A percentile compares a stretch with the other conserved stretches of the same genome.
Conservation (phyloP, 2,113 vertebrate genomes). For the Prionailurus bengalensis region DNA sequence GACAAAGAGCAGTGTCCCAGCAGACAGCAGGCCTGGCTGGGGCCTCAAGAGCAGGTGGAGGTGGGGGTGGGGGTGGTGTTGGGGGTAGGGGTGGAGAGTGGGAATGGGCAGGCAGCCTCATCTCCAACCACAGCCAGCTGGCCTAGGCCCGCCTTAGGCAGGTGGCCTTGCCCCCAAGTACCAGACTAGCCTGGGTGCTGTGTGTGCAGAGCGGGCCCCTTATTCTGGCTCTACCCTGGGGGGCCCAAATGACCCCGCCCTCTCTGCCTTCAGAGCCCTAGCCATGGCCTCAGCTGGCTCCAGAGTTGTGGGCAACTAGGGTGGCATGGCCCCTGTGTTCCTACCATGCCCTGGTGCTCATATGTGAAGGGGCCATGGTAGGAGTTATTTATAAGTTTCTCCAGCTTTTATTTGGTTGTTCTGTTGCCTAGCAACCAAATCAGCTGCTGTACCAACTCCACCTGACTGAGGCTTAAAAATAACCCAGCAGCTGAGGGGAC, state of each 20-base stretch:
- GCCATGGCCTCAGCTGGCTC: slow-evolving; percentile 53
- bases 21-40: slow-evolving; percentile 54
- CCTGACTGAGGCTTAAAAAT: slow-evolving; percentile 87
- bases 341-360: slow-evolving; percentile 65
- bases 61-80: neutral
- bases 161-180: slow-evolving; percentile 55
- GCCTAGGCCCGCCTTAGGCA: slow-evolving; percentile 53
- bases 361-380: slow-evolving; percentile 67
- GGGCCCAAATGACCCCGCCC: neutral
- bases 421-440: slow-evolving; percentile 85
- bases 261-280: slow-evolving; percentile 54
- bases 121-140: slow-evolving; percentile 72
- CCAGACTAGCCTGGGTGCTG: slow-evolving; percentile 43
- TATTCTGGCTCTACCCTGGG: neutral
- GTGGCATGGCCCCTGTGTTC: slow-evolving; percentile 61
- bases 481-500: slow-evolving; percentile 86
- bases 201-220: neutral
- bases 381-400: slow-evolving; percentile 80
- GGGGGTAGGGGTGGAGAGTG: slow-evolving; percentile 10
- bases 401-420: slow-evolving; percentile 87
- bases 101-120: slow-evolving; percentile 28
- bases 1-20: slow-evolving; percentile 57
- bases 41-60: slow-evolving; percentile 48
- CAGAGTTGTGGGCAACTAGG: slow-evolving; percentile 54
- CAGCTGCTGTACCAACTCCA: slow-evolving; percentile 80